Percentiles rank a stretch among this genome's conserved stretches.
Evolutionary conservation across 2,113 vertebrate species (phyloP).

Genomic region (Delphinus delphis): DNA sequence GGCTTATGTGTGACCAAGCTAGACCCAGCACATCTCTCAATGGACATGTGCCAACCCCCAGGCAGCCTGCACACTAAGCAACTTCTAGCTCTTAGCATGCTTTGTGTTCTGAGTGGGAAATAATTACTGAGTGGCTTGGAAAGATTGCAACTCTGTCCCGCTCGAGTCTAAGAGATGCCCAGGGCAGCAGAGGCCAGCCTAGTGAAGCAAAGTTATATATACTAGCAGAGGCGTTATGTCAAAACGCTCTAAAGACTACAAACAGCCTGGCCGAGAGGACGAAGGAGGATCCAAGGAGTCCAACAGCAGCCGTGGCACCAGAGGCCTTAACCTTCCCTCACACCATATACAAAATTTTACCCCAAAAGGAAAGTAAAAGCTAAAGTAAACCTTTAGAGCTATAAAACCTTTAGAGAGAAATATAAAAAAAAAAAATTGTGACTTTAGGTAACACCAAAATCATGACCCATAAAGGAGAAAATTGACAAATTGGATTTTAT

Average conservation of each 20-base stretch:
- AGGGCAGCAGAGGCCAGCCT: conserved; percentile 61
- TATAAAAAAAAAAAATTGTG: too few species aligned
- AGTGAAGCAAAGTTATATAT: conserved; percentile 63
- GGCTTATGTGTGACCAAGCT: neutral
- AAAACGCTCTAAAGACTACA: conserved; percentile 66
- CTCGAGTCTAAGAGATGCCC: conserved; percentile 54
- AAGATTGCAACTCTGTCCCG: conserved; percentile 46
- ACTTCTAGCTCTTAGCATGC: neutral
- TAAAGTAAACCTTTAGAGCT: neutral
- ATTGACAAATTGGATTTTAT: conserved; percentile 14
- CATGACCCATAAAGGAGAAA: neutral
- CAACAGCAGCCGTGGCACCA: neutral
- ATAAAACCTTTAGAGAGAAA: neutral
- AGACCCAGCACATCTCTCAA: neutral
- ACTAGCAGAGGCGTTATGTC: conserved; percentile 37
- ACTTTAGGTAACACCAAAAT: neutral
- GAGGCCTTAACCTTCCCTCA: neutral
- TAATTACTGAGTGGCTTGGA: conserved; percentile 43
- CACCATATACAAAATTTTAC: neutral
- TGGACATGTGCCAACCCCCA: neutral
- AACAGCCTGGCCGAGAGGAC: neutral
- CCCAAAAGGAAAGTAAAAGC: neutral
- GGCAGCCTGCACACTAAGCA: neutral
- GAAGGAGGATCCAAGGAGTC: neutral
- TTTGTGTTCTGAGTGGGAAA: conserved; percentile 6